Base-by-base conservation (phyloP, 2,888 invertebrate species). In the Perdita meconis region DNA sequence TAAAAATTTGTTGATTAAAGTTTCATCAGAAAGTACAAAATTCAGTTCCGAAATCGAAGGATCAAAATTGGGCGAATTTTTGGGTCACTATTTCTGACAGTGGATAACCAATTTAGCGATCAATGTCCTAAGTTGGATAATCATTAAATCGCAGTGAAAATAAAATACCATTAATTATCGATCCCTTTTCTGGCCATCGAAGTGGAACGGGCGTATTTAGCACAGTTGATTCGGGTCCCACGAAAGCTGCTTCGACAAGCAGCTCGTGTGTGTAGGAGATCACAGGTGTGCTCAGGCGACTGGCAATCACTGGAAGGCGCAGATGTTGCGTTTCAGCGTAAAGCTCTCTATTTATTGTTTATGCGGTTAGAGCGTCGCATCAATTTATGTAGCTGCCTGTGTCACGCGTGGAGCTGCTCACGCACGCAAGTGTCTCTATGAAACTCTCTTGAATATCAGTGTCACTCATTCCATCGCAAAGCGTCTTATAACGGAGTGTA, bases 341-440 rank as follows among this genome's bases (percentile, higher is more conserved):
- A 24, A 34, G 19, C 13, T 34, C 19, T 55, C 65, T 50, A 56
- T 60, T 66, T 75, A 75, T 60, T 60, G 60, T 64, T 55, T 66
- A 60, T 60, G 34, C 44, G 47, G 22, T 19, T 60, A n/a, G 24
- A 76, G 22, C 34, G 24, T 76, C 36, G 60, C 55, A 56, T 57
- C 36, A 57, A 42, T 65, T 75, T 60, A 74, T 68, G 68, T 53
- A 73, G 59, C 30, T 66, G 42, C 38, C 19, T 24, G 51, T 57
- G 13, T 36, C 38, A 36, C 36, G 24, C 42, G 53, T 53, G 3
- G 2, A 22, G 24, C 16, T 47, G 12, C 10, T 16, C 36, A 22
- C 24, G 10, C 30, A 19, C 44, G 5, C 10, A 38, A 12, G 10
- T 24, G 22, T 57, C 53, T 36, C 24, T 53, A 42, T 42, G 67